Evolutionary conservation across 2,888 invertebrate genomes (phyloP).

Genomic region (Melitaea athalia): DNA sequence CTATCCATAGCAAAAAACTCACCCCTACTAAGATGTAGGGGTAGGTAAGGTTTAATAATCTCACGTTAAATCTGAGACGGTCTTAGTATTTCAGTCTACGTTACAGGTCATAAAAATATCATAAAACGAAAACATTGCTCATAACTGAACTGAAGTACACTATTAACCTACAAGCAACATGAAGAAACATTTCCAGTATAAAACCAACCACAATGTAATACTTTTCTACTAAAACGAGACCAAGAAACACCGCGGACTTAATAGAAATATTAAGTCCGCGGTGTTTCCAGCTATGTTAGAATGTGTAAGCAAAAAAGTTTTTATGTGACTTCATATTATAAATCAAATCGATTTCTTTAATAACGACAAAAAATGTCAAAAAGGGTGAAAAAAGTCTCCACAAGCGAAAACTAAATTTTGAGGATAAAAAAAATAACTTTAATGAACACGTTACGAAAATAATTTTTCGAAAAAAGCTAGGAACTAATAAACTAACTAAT

Average conservation of each 20-base stretch:
- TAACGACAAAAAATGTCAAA: no score
- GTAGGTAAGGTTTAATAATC: not conserved
- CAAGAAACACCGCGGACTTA: no score
- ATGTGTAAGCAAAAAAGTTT: conserved; percentile 4
- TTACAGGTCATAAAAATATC: conserved; percentile 13
- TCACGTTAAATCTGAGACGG: not conserved
- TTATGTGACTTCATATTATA: not conserved
- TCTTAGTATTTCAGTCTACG: not conserved
- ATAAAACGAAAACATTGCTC: conserved; percentile 8
- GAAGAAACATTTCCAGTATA: conserved; percentile 1
- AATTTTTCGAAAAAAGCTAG: no score
- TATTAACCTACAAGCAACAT: conserved; percentile 11
- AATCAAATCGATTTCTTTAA: no score
- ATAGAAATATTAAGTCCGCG: not conserved
- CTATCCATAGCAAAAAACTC: no score
- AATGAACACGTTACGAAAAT: no score
- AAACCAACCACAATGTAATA: not conserved
- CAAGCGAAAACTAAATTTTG: no score
- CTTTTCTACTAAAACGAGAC: not conserved
- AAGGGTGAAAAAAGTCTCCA: no score
- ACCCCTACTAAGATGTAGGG: no score
- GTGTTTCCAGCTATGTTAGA: not conserved
- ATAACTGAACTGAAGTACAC: conserved; percentile 6
- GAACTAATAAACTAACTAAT: no score
- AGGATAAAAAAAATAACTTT: no score